Evolutionary conservation across 2,797 vertebrate species (phyloP).

Genomic region (Pantherophis alleghaniensis): DNA sequence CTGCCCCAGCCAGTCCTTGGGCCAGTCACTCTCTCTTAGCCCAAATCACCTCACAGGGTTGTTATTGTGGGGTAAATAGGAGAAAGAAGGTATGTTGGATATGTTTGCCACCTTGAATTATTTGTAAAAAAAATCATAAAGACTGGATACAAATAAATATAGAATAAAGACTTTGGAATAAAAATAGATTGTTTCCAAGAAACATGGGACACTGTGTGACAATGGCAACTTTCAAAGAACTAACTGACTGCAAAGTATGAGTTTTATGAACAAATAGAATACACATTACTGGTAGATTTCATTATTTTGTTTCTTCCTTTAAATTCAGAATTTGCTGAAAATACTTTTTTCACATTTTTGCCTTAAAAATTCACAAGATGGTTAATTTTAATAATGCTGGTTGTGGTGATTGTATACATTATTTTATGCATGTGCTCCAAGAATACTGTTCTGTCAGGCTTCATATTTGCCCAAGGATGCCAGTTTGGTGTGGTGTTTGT

Average conservation of each 20-base stretch:
- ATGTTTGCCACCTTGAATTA: neutral
- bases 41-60: neutral
- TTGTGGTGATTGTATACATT: neutral
- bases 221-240: neutral
- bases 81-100: neutral
- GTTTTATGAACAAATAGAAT: neutral
- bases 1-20: neutral
- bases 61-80: neutral
- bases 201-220: neutral
- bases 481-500: neutral
- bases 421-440: neutral
- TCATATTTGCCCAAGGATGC: neutral
- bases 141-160: neutral
- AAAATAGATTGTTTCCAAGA: neutral
- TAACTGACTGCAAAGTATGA: neutral
- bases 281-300: neutral
- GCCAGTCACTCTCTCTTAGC: neutral
- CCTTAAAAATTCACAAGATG: neutral
- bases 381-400: neutral
- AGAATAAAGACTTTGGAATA: neutral
- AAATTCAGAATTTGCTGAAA: neutral
- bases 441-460: neutral
- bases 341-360: neutral
- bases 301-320: neutral
- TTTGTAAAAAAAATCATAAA: neutral